phyloP scores from a whole-genome alignment of 2,797 vertebrate genomes.

The Perdix hodgsoniae region DNA sequence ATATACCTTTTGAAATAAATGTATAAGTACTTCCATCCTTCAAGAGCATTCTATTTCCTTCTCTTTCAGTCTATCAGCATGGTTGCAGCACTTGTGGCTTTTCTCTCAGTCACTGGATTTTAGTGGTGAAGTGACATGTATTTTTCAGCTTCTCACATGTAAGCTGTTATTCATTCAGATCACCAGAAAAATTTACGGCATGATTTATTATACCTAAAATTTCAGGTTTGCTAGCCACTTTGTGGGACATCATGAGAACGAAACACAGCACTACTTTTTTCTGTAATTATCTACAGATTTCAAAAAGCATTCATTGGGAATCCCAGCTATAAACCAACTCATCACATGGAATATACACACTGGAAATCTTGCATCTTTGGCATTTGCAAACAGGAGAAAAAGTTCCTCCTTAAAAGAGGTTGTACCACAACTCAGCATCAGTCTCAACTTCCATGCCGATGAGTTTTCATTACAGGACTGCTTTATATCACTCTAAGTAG shows the following conservation, averaged over 20 bases:
- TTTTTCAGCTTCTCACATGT: neutral
- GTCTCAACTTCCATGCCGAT: neutral
- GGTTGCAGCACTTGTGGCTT: constrained; percentile 1
- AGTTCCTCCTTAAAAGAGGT: neutral
- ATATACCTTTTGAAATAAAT: neutral
- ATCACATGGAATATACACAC: neutral
- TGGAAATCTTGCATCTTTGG: neutral
- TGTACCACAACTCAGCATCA: neutral
- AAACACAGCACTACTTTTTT: neutral
- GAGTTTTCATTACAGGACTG: neutral
- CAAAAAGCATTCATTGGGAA: neutral
- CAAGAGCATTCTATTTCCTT: neutral
- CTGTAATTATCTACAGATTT: neutral
- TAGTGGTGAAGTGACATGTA: neutral
- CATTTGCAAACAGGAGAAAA: neutral
- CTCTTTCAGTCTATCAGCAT: neutral
- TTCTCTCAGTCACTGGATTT: neutral
- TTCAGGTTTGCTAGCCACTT: neutral
- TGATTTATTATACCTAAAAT: neutral
- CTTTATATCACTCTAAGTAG: neutral
- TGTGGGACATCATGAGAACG: neutral
- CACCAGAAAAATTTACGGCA: neutral
- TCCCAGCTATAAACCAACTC: neutral
- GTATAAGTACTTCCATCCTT: neutral
- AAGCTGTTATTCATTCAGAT: neutral